phyloP scores from a whole-genome alignment of 2,113 vertebrate genomes.

The Pituophis catenifer region DNA sequence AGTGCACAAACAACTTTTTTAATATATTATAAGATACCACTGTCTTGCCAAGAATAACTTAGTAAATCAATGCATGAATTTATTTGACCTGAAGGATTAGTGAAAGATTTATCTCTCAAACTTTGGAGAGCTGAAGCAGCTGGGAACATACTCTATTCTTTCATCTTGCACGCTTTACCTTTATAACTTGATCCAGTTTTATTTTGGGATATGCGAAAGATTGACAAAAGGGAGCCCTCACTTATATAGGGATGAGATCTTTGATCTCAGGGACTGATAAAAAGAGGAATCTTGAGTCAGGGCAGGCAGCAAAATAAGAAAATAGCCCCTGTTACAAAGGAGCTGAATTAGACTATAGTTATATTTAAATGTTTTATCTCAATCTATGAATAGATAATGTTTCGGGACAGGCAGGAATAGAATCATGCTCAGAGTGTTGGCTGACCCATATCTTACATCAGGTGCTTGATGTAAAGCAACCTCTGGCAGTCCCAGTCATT shows the following conservation, averaged over 20 bases:
- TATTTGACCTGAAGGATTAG: neutral
- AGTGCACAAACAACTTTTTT: neutral
- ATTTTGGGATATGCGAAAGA: neutral
- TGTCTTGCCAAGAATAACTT: neutral
- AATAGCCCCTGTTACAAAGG: neutral
- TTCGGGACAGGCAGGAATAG: neutral
- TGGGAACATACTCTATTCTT: neutral
- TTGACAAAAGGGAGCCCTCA: neutral
- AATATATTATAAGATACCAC: neutral
- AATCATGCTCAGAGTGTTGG: neutral
- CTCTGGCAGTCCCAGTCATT: neutral
- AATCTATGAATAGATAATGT: neutral
- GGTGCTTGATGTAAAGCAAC: neutral
- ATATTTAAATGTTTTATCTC: neutral
- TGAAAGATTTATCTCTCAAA: neutral
- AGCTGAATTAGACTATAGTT: neutral
- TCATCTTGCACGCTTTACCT: neutral
- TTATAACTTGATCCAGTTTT: neutral
- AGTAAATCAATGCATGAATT: neutral
- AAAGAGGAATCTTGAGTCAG: neutral
- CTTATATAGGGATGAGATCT: neutral
- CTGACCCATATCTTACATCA: neutral
- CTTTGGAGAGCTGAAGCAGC: neutral
- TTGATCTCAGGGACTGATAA: neutral
- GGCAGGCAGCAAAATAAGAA: neutral